Conservation (phyloP, 1,140 invertebrate genomes). For the Eubasilissa regina region DNA sequence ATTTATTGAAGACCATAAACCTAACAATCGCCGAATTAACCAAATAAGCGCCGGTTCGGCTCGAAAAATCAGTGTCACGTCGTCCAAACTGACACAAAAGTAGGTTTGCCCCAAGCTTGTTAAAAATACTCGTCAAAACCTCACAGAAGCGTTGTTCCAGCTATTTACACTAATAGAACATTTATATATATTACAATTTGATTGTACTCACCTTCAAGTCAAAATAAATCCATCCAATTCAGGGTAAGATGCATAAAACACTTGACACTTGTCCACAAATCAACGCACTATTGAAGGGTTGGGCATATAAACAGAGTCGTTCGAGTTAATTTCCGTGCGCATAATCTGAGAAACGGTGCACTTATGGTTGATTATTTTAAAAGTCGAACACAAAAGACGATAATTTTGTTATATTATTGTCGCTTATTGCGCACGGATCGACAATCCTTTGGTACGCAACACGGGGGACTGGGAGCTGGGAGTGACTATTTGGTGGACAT, state of each 20-base stretch:
- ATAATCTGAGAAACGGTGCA: slow-evolving; percentile 40
- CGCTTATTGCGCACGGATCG: slow-evolving; percentile 39
- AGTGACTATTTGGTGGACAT: slow-evolving; percentile 24
- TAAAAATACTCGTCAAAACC: not conserved
- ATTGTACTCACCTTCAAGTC: slow-evolving; percentile 36
- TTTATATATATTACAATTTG: too few species aligned
- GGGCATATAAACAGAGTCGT: slow-evolving; percentile 47
- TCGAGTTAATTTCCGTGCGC: slow-evolving; percentile 35
- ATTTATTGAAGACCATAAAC: too few species aligned
- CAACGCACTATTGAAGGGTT: slow-evolving; percentile 36
- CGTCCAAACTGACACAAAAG: slow-evolving; percentile 40
- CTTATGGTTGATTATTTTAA: not conserved
- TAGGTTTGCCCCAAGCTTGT: slow-evolving; percentile 24
- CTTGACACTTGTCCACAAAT: slow-evolving; percentile 43
- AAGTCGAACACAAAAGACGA: slow-evolving; percentile 3
- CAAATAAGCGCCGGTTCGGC: not conserved
- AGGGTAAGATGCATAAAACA: slow-evolving; percentile 26
- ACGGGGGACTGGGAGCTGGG: slow-evolving; percentile 20
- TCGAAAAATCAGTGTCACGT: slow-evolving; percentile 29
- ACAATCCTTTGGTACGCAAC: slow-evolving; percentile 30
- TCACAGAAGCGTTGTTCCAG: not conserved
- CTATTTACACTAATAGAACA: not conserved
- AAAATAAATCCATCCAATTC: slow-evolving; percentile 48
- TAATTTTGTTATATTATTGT: slow-evolving; percentile 19
- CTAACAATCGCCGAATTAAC: not conserved